Evolutionary conservation across 2,888 invertebrate species (phyloP), one percentile per base, ranked within the genome.

Genomic region (Lumbricus terrestris): DNA sequence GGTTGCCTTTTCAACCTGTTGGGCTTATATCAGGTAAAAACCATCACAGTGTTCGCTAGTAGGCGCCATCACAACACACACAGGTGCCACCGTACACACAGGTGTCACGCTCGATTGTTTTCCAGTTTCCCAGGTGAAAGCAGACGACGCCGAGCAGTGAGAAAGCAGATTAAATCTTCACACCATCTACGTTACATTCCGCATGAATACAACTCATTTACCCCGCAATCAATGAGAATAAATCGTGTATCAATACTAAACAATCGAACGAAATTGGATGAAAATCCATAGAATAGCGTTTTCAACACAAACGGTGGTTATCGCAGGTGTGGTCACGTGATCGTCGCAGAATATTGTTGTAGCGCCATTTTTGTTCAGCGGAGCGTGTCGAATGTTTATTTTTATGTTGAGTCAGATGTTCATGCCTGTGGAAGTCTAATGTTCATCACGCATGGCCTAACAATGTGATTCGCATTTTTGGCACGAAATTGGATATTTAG

Each of bases 261-360:
- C 69, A n/a, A n/a, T 69, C 11, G 8, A 69, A 29, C n/a, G 5
- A 69, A 69, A n/a, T 69, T 69, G n/a, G 69, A 69, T 1, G 69
- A n/a, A 69, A 69, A 69, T 69, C 69, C 69, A 69, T 69, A 11
- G 11, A 69, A 6, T 69, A 69, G 69, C 69, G 69, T 69, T 69
- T n/a, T 69, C 69, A 69, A 69, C n/a, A 69, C 29, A 69, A 29
- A 69, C 69, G 8, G 11, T 69, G 13, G 69, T n/a, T 8, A 69
- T 29, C 85, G 20, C 85, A 85, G 85, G 85, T 85, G 85, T 85
- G 3, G 18, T 34, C 85, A 85, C 85, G 85, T 85, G 85, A 85
- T 16, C 85, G 34, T 35, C n/a, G 35, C 35, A 20, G 85, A 6
- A 3, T 8, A 69, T 85, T 85, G 20, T 15, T 85, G 34, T 85